phyloP scores from a whole-genome alignment of 1,140 invertebrate genomes.

The Oncopodura yosiiana region DNA sequence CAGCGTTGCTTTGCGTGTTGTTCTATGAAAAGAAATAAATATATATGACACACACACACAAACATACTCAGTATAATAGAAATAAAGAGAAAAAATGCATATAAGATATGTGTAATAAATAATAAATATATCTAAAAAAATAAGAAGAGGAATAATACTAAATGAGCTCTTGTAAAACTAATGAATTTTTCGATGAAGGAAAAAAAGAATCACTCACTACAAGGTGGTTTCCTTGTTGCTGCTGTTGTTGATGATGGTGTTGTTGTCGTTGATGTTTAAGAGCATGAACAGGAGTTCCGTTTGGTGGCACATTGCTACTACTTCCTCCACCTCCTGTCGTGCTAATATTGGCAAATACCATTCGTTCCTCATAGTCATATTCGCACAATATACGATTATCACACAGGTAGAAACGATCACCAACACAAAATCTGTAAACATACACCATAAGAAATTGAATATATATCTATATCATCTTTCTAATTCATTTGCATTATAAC shows the following conservation, averaged over 20 bases:
- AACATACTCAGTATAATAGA: constrained; percentile 11
- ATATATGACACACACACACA: too few species aligned
- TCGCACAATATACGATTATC: constrained; percentile 90
- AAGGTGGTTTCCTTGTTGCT: background rate
- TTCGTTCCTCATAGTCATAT: constrained; percentile 83
- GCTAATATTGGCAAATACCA: constrained; percentile 66
- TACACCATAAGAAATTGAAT: too few species aligned
- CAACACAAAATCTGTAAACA: constrained; percentile 79
- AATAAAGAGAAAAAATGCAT: constrained; percentile 3
- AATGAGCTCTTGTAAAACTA: too few species aligned
- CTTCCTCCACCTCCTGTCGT: constrained; percentile 4
- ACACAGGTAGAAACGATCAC: constrained; percentile 81
- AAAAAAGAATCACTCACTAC: background rate
- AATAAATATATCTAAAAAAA: too few species aligned
- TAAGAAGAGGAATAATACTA: too few species aligned
- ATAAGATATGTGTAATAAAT: too few species aligned
- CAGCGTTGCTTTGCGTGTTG: constrained; percentile 25
- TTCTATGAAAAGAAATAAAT: too few species aligned
- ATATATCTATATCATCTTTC: too few species aligned
- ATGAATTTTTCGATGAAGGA: background rate
- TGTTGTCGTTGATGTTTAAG: constrained; percentile 28
- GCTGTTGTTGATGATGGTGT: constrained; percentile 7
- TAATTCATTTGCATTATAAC: too few species aligned
- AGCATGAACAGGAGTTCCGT: constrained; percentile 11
- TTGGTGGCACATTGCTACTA: constrained; percentile 5